Conservation (phyloP, 2,797 vertebrate species). For the Rhincodon typus region DNA sequence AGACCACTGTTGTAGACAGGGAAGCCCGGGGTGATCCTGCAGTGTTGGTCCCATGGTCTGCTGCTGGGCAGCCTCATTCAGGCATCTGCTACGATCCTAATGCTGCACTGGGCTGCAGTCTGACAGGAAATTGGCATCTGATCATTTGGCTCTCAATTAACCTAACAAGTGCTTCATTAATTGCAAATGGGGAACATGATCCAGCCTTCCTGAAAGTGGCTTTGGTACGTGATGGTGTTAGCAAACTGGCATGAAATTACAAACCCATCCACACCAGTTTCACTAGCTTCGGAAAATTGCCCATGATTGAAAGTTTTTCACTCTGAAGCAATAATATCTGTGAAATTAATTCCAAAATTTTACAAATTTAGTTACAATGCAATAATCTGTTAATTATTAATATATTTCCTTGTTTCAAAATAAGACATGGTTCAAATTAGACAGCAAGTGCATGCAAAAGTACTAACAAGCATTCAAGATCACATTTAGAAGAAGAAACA, state of each 20-base stretch:
- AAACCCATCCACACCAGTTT: background rate
- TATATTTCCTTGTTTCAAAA: background rate
- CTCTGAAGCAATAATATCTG: background rate
- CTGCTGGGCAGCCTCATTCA: background rate
- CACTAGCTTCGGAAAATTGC: background rate
- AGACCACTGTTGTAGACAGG: background rate
- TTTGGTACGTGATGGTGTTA: background rate
- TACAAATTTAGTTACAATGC: background rate
- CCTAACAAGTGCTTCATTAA: background rate
- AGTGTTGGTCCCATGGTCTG: background rate
- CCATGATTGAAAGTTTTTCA: background rate
- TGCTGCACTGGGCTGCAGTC: background rate
- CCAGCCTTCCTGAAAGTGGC: background rate
- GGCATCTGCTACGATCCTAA: background rate
- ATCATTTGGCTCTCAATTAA: background rate
- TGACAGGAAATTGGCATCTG: background rate
- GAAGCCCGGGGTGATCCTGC: background rate
- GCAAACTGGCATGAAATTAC: background rate
- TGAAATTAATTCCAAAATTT: background rate
- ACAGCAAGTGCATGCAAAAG: background rate
- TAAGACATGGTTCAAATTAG: background rate
- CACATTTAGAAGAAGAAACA: background rate
- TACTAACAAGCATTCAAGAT: background rate
- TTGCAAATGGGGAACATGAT: background rate
- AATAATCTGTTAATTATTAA: background rate